Percentiles rank a stretch among this genome's conserved stretches.
Conservation (phyloP, 2,797 vertebrate genomes). For the Clarias pachynema region DNA sequence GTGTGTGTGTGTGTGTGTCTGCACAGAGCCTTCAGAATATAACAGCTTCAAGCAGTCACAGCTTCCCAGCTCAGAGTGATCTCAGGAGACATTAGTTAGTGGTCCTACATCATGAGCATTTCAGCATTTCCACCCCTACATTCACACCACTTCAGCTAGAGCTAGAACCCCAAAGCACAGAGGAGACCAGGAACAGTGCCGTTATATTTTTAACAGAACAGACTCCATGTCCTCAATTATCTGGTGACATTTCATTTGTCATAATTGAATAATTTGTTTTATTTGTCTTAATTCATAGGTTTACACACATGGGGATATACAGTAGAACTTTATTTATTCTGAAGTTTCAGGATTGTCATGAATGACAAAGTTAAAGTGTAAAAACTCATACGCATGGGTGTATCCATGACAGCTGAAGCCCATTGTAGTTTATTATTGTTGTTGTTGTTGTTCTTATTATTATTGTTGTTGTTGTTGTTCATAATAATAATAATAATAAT, state of each 20-base stretch:
- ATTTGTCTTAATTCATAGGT: not conserved
- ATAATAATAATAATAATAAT: no score
- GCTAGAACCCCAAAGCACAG: not conserved
- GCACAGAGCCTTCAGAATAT: not conserved
- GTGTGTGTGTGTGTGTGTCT: not conserved
- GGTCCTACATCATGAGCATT: not conserved
- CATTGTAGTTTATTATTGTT: not conserved
- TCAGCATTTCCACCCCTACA: slow-evolving; percentile 3
- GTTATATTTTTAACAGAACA: not conserved
- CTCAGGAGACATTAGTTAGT: slow-evolving; percentile 20
- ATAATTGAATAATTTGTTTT: not conserved
- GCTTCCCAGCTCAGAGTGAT: not conserved
- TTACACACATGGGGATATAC: no score
- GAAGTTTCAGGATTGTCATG: not conserved
- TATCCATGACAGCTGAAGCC: not conserved
- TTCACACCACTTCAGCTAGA: slow-evolving; percentile 6
- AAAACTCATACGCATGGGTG: not conserved
- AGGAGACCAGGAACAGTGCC: not conserved
- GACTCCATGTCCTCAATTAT: not conserved
- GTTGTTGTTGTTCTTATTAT: not conserved
- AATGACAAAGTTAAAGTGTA: not conserved
- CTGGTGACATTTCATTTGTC: not conserved
- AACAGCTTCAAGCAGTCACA: not conserved
- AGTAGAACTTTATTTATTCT: not conserved
- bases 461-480: no score